Evolutionary conservation across 2,797 vertebrate species (phyloP), one percentile per base, ranked within the genome.

Genomic region (Gambusia yucatana): DNA sequence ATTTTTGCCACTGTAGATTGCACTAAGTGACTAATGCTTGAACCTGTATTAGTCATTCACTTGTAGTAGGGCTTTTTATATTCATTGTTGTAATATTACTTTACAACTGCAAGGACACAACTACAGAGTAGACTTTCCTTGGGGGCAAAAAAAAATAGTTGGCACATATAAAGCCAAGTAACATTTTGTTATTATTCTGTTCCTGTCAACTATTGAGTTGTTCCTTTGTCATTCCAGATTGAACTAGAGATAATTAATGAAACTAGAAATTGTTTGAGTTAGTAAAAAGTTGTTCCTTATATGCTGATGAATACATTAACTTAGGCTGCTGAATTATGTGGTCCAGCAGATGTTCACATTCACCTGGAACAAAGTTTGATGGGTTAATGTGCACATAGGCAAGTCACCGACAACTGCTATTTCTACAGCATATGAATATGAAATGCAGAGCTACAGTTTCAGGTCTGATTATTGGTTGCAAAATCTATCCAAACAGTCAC

Each of bases 41-140:
- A 57, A 47, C 52, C 70, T 59, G 73, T 71, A 75, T 82, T 77
- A 74, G 80, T 87, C 85, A 87, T 84, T 75, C 75, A 72, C 48
- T 65, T 57, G 70, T 84, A 82, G 79, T 28, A 22, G 10, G 25
- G 11, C 2, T 3, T 47, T 67, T 72, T 55, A 67, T 65, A 4
- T 69, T 30, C 11, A 75, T 50, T 57, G 41, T 81, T 82, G 25
- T 77, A 78, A 80, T 77, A 84, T 82, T 78, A 80, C 20, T 61
- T 85, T 57, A 20, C 48, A 84, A 81, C 74, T 82, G 63, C 74
- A 77, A 67, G 52, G 67, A 67, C 1, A 48, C 36, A 63, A 63
- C 33, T 11, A 39, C 30, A 78, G 50, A 20, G 63, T 16, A 67
- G 63, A 36, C 22, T 43, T 67, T 41, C 63, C 8, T 41, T 25